Evolutionary conservation across 2,797 vertebrate genomes (phyloP), one percentile per base, ranked within the genome.

Genomic region (Chloroceryle amazona): DNA sequence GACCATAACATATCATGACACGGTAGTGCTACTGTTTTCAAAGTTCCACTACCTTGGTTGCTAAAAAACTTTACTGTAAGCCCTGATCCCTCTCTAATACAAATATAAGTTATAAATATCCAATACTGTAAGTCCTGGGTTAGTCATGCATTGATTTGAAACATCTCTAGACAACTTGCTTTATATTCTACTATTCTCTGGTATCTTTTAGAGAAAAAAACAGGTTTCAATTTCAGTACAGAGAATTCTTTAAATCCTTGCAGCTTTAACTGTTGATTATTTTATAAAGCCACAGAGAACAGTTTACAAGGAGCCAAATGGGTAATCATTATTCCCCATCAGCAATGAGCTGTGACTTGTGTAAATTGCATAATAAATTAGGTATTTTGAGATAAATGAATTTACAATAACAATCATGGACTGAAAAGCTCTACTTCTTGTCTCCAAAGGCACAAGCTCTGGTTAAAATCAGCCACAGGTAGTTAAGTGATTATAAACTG

Each of bases 401-500:
- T 97, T 96, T 97, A 96, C 93, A 96, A 97, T 97, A 94, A 95
- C 97, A 94, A 95, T 89, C 96, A 90, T 1, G 1, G 92, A 92
- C 93, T 96, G 91, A 98, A 98, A 98, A 98, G 95, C 96, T 75
- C 86, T 83, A 96, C 93, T 97, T 97, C 97, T 97, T 89, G 91
- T 97, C 97, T 98, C 96, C 82, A 90, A 97, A 97, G 98, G 97
- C 95, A 55, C 96, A 96, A 97, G 97, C 97, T 98, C 97, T 98
- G 97, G 97, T 93, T 88, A 97, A 97, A 95, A 96, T 97, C 97
- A 98, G 97, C 98, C 97, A 98, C 98, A 98, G 98, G 98, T 98
- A 98, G 98, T 98, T 98, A 98, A 98, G 97, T 97, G 98, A 98
- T 98, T 98, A 98, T 98, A 97, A 98, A 98, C 98, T 98, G 98